These are phyloP conservation scores for Archilochus colubris DNA, from an alignment of 2,113 vertebrate genomes.

Conservation along the genomic window DNA sequence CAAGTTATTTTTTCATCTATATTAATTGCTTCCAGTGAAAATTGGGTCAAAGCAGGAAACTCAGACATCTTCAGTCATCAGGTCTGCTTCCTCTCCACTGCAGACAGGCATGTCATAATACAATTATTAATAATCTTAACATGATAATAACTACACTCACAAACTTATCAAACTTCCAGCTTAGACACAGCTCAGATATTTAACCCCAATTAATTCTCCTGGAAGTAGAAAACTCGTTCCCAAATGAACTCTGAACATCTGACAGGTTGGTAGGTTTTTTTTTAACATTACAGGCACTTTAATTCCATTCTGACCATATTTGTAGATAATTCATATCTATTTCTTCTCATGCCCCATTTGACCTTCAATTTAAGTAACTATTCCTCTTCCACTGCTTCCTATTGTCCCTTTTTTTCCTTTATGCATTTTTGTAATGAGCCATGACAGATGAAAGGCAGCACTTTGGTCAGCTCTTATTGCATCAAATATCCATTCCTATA, in stretches of 20 bases:
- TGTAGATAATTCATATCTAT: not conserved
- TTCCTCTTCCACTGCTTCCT: not conserved
- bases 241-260: not conserved
- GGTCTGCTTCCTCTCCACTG: slow-evolving; percentile 21
- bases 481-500: not conserved
- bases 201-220: slow-evolving; percentile 46
- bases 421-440: not conserved
- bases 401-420: not conserved
- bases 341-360: not conserved
- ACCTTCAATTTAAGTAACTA: not conserved
- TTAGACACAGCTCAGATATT: slow-evolving; percentile 15
- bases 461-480: not conserved
- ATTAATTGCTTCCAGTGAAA: slow-evolving; percentile 16
- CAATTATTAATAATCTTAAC: slow-evolving; percentile 47
- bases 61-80: slow-evolving; percentile 28
- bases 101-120: not conserved
- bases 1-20: not conserved
- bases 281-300: not conserved
- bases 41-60: not conserved
- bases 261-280: not conserved
- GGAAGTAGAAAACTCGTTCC: not conserved
- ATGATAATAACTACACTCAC: slow-evolving; percentile 11
- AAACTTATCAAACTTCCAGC: slow-evolving; percentile 23
- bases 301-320: not conserved
- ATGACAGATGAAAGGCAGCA: not conserved